Evolutionary conservation across 2,113 vertebrate species (phyloP), one percentile per base, ranked within the genome.

Genomic region (Chunga burmeisteri): DNA sequence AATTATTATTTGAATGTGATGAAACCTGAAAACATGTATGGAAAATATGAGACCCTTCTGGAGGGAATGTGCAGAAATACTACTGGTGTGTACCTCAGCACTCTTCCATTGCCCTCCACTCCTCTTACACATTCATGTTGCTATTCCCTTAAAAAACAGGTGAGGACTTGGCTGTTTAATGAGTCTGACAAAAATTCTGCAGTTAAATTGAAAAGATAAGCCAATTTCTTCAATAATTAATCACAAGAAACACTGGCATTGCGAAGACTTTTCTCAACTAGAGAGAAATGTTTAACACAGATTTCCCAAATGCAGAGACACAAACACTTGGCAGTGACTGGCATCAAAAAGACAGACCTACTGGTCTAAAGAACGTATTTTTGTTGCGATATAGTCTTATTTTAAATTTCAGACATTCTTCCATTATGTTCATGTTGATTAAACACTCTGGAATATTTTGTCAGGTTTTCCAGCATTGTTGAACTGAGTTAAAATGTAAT

Each of bases 381-480:
- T 80, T 5, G 29, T 26, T 91, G 47, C 74, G 70, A 2, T 77
- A 38, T 73, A 40, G 22, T 81, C 40, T 42, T 65, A 34, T 56
- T 87, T 91, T 81, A 92, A 49, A 66, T 95, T 72, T 89, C 50
- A 94, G 58, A 47, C 1, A 2, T 87, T 92, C 88, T 52, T 93
- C 82, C 40, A 42, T 81, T 85, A 62, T 1, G 3, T 82, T 93
- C 36, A 18, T 78, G 71, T 90, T 94, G 83, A 86, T 86, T 93
- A 81, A 93, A 86, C 49, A 52, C 77, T 87, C 66, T 78, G 47
- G 73, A 96, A 86, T 95, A 87, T 93, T 96, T 88, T 94, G 72
- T 93, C 72, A 88, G 36, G 66, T 86, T 97, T 96, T 96, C 88
- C 88, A 94, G 82, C 80, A 94, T 94, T 94, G 95, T 95, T 93